A percentile compares a stretch with the other conserved stretches of the same genome.
Evolutionary conservation across 2,888 invertebrate species (phyloP).

Genomic region (Oligia strigilis): DNA sequence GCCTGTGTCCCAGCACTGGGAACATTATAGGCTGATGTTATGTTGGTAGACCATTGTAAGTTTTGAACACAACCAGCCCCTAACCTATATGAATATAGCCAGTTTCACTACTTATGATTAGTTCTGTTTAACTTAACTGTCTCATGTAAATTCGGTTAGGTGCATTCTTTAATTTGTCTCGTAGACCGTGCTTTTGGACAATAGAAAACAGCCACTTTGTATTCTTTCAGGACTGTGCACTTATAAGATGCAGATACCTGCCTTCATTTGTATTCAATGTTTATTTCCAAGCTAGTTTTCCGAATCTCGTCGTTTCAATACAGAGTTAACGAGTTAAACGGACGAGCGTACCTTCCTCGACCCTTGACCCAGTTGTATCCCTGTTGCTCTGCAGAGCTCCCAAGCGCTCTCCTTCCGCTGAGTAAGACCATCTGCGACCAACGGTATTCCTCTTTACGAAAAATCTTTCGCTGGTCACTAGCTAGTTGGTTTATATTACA

Average conservation of each 20-base stretch:
- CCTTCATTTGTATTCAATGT: constrained; percentile 26
- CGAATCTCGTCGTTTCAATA: constrained; percentile 36
- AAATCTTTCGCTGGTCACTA: neutral
- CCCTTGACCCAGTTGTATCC: constrained; percentile 60
- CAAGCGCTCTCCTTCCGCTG: constrained; percentile 31
- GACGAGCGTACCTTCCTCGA: constrained; percentile 36
- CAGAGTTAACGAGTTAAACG: constrained; percentile 47
- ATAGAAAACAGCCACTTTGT: neutral
- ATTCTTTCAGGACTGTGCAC: neutral
- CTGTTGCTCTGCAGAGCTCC: constrained; percentile 29
- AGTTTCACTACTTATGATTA: too few relatives aligned
- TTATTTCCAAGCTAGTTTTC: constrained; percentile 27
- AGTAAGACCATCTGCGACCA: constrained; percentile 37
- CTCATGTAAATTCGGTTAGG: neutral
- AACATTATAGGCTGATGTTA: too few relatives aligned
- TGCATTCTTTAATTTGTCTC: too few relatives aligned
- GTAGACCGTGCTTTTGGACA: neutral
- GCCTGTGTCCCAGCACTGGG: too few relatives aligned
- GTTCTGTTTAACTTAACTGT: neutral
- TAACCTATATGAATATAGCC: neutral
- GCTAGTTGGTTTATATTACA: neutral
- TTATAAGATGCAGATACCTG: neutral
- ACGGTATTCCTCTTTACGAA: constrained; percentile 10
- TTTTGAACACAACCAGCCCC: neutral
- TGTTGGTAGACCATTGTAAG: neutral